phyloP scores from a whole-genome alignment of 2,113 vertebrate genomes.

The Corythornis vintsioides region DNA sequence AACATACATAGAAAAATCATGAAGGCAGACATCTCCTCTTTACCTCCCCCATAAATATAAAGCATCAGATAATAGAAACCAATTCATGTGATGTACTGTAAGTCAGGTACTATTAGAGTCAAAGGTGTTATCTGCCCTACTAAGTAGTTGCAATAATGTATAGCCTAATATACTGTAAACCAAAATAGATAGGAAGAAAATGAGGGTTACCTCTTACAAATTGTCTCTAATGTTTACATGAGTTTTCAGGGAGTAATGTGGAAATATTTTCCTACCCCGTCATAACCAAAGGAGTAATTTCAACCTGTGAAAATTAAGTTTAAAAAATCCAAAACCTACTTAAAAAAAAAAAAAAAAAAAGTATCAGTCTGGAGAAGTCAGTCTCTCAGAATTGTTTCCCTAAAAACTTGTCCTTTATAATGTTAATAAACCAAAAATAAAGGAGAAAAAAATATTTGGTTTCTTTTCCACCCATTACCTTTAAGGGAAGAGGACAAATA shows the following conservation, averaged over 20 bases:
- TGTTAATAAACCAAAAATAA: neutral
- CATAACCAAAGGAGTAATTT: neutral
- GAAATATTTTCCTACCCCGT: neutral
- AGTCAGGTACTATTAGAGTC: slow-evolving; percentile 43
- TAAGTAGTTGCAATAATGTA: slow-evolving; percentile 38
- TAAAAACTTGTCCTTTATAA: neutral
- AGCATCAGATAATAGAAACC: slow-evolving; percentile 15
- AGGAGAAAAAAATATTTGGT: neutral
- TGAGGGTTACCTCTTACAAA: neutral
- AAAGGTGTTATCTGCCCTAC: slow-evolving; percentile 27
- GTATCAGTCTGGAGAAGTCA: neutral
- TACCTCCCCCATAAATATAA: slow-evolving; percentile 2
- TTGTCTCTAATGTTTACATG: neutral
- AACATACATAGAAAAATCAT: neutral
- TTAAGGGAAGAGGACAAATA: neutral
- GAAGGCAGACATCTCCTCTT: neutral
- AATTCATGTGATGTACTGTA: slow-evolving; percentile 33
- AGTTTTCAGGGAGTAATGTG: neutral
- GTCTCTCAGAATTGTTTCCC: neutral
- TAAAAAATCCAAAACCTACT: neutral
- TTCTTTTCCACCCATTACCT: neutral
- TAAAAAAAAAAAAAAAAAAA: neutral
- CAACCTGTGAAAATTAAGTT: neutral
- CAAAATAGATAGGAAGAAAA: slow-evolving; percentile 5
- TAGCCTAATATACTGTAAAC: neutral